Percentiles rank a stretch among this genome's conserved stretches.
phyloP scores from a whole-genome alignment of 2,888 invertebrate species.

The Volucella zonaria region DNA sequence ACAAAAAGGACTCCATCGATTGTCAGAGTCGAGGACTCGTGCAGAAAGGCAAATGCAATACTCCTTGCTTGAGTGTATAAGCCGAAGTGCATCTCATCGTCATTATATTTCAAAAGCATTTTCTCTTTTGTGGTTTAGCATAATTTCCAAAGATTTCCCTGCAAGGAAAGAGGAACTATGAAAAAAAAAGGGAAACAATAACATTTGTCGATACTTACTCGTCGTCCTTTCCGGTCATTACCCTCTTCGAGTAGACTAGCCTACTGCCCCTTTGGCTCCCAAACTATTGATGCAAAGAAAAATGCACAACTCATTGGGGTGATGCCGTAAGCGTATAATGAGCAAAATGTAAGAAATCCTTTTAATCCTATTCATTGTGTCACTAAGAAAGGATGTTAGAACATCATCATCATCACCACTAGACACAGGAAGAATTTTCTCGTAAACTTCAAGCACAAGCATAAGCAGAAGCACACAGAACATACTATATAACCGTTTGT shows the following conservation, averaged over 20 bases:
- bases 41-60: slow-evolving; percentile 19
- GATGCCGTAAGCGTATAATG: slow-evolving; percentile 19
- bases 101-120: slow-evolving; percentile 38
- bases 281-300: slow-evolving; percentile 2
- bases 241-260: slow-evolving; percentile 21
- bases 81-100: slow-evolving; percentile 6
- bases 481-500: slow-evolving; percentile 25
- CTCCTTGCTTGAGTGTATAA: slow-evolving; percentile 38
- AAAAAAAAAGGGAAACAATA: not conserved
- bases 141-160: slow-evolving; percentile 47
- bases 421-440: slow-evolving; percentile 24
- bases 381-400: slow-evolving; percentile 54
- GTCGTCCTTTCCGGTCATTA: slow-evolving; percentile 36
- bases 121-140: slow-evolving; percentile 51
- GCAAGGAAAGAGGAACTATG: not conserved
- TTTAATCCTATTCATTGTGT: slow-evolving; percentile 60
- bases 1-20: slow-evolving; percentile 16
- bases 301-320: slow-evolving; percentile 24
- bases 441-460: slow-evolving; percentile 23
- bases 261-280: slow-evolving; percentile 3
- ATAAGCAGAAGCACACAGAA: not conserved
- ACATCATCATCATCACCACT: slow-evolving; percentile 41
- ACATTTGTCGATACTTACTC: slow-evolving; percentile 35
- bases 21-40: slow-evolving; percentile 12
- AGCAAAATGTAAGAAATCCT: slow-evolving; percentile 18